A percentile compares a stretch with the other conserved stretches of the same genome.
Evolutionary conservation across 2,888 invertebrate genomes (phyloP).

Genomic region (Apantesis nais): DNA sequence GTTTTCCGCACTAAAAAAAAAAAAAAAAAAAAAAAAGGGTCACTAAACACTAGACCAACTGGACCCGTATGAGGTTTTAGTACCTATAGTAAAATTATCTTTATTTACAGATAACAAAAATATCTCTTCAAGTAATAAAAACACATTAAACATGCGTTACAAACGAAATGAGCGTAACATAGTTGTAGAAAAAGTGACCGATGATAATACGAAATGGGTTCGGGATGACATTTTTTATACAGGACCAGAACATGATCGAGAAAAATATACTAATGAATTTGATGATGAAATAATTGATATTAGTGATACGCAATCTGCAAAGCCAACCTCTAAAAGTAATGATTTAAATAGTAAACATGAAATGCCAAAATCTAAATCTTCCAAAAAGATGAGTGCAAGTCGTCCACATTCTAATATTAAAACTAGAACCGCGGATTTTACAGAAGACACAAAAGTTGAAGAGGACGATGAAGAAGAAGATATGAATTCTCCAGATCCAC

Average conservation of each 20-base stretch:
- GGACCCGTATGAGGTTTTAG: neutral
- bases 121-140: constrained; percentile 27
- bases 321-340: constrained; percentile 5
- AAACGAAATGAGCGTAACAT: constrained; percentile 61
- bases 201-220: constrained; percentile 45
- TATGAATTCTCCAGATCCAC: neutral
- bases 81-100: neutral
- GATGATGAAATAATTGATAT: constrained; percentile 24
- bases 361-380: neutral
- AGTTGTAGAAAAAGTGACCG: constrained; percentile 50
- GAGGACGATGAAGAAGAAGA: constrained; percentile 4
- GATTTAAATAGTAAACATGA: constrained; percentile 3
- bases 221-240: constrained; percentile 34
- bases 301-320: constrained; percentile 8
- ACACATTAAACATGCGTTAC: constrained; percentile 43
- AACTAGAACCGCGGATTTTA: neutral
- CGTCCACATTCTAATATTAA: constrained; percentile 3
- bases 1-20: too few species aligned
- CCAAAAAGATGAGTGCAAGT: constrained; percentile 2
- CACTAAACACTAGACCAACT: too few species aligned
- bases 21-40: too few species aligned
- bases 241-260: constrained; percentile 20
- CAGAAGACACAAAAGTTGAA: neutral
- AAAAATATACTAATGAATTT: constrained; percentile 24
- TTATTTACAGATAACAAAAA: constrained; percentile 15